Evolutionary conservation across 2,888 invertebrate species (phyloP), one percentile per base, ranked within the genome.

Genomic region (Ryuthela nishihirai): DNA sequence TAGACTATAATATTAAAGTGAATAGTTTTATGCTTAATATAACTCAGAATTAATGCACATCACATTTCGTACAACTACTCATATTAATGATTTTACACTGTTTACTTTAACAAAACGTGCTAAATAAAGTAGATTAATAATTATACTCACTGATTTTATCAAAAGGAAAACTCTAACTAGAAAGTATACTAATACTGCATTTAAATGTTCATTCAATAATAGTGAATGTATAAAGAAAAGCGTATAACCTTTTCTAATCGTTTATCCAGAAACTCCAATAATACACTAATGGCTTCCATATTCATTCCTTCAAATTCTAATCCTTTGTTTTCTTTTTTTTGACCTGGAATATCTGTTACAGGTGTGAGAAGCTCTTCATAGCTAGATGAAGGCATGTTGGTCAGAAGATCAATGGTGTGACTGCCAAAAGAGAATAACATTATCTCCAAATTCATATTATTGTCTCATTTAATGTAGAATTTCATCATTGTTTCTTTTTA

Each of bases 321-420:
- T 43, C 76, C 73, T 41, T 79, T 76, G 15, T 71, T 72, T 59
- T 80, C 75, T 2, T 70, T 69, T 20, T 71, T 70, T 10, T 61
- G 59, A n/a, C 42, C 52, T 50, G 76, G 73, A 24, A 75, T 77
- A 44, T 79, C 75, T 32, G 77, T 77, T 44, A 82, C 71, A 5
- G 79, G 76, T 2, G 81, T 81, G 42, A 87, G 79, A 25, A 94
- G 75, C 69, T 84, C 83, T 47, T 80, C 79, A 69, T 86, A 88
- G 72, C 84, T 86, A 52, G 78, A 78, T 20, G 79, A 77, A n/a
- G 91, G 90, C 66, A 93, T 83, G 72, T 87, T 85, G 39, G 88
- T 89, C 63, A 95, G 76, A 67, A 94, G 77, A 76, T 94, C 89
- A 7, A 88, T 82, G 61, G 88, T 82, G 75, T 94, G 85, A 68